Conservation (phyloP, 2,797 vertebrate genomes). For the Thaleichthys pacificus region DNA sequence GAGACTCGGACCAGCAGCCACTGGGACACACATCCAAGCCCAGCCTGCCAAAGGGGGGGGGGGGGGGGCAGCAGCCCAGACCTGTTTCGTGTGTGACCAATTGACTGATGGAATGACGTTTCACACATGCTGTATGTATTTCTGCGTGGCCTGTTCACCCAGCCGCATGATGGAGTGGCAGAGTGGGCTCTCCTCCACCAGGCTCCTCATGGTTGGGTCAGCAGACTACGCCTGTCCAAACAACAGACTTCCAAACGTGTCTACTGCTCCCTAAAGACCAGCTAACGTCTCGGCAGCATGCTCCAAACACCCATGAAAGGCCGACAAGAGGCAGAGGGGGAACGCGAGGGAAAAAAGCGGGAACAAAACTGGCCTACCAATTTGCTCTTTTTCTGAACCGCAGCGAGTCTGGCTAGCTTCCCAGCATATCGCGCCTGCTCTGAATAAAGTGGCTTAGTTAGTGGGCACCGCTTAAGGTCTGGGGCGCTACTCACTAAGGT, state of each 20-base stretch:
- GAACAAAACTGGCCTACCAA: slow-evolving; percentile 56
- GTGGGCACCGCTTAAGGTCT: slow-evolving; percentile 70
- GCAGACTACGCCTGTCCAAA: background rate
- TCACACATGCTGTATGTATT: no score
- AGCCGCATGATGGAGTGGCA: slow-evolving; percentile 6
- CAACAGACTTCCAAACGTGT: background rate
- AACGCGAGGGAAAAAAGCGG: background rate
- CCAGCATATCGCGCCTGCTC: slow-evolving; percentile 76
- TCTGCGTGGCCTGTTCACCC: no score
- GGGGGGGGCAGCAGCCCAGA: no score
- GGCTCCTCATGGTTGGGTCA: background rate
- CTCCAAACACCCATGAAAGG: slow-evolving; percentile 1
- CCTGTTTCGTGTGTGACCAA: no score
- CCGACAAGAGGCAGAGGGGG: background rate
- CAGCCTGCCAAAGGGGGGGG: no score
- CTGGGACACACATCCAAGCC: no score
- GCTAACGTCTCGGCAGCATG: background rate
- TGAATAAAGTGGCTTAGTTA: slow-evolving; percentile 78
- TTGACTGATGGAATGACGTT: no score
- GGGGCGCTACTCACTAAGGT: slow-evolving; percentile 74
- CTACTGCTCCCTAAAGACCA: background rate
- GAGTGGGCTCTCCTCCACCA: background rate
- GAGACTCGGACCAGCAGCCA: no score
- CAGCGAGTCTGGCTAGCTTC: slow-evolving; percentile 76
- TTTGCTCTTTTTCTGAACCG: slow-evolving; percentile 81